A percentile compares a stretch with the other conserved stretches of the same genome.
Conservation (phyloP, 2,888 invertebrate genomes). For the Nebria brevicollis region DNA sequence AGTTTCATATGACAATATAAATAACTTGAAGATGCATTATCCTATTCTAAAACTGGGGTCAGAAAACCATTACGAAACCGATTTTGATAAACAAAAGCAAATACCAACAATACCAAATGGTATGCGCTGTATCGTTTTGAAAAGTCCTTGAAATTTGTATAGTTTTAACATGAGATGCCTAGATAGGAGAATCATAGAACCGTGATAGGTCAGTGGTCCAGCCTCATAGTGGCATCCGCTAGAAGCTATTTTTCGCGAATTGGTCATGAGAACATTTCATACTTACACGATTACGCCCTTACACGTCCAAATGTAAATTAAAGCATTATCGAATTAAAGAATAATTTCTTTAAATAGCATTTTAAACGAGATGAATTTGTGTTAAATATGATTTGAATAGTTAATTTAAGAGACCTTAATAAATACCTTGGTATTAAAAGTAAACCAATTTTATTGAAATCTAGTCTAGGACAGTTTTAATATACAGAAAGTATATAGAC, state of each 20-base stretch:
- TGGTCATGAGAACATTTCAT: slow-evolving; percentile 11
- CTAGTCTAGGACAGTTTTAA: slow-evolving; percentile 2
- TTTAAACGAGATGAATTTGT: background rate
- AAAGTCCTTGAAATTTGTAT: background rate
- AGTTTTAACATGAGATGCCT: background rate
- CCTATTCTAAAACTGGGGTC: background rate
- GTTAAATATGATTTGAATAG: background rate
- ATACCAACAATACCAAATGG: slow-evolving; percentile 7
- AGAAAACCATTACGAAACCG: background rate
- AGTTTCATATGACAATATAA: background rate
- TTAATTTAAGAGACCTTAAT: background rate
- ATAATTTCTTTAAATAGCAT: background rate
- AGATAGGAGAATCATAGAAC: slow-evolving; percentile 8
- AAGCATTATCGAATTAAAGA: background rate
- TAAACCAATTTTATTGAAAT: background rate
- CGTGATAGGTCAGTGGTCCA: slow-evolving; percentile 40
- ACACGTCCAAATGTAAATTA: background rate
- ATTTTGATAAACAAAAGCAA: background rate
- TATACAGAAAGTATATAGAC: slow-evolving; percentile 16
- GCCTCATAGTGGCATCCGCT: slow-evolving; percentile 28
- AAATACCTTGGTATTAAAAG: background rate
- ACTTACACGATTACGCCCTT: slow-evolving; percentile 12
- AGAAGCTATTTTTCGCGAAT: background rate
- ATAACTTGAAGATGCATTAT: background rate
- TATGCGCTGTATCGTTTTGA: slow-evolving; percentile 3